Base-by-base conservation (phyloP, 2,888 invertebrate genomes). In the Beris chalybata region DNA sequence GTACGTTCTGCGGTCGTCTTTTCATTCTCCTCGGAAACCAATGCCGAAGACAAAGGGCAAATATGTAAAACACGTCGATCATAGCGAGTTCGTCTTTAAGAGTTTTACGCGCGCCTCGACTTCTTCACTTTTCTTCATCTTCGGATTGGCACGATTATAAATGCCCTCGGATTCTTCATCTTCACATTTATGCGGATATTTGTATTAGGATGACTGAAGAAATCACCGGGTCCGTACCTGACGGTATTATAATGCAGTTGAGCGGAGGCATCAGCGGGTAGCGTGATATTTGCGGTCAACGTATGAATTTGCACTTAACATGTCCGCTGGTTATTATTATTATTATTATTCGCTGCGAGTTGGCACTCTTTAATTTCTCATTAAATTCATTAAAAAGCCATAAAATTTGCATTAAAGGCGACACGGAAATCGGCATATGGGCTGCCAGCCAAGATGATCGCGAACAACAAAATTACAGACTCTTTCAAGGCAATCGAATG, bases 401-500 rank as follows among this genome's bases (percentile, higher is more conserved):
- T 64, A 64, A 64, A 56, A 64, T 64, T 64, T 55, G 55, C 64
- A 64, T 64, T 64, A 64, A 64, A 53, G 61, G 61, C 50, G 61
- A 61, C 61, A 50, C 38, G 47, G 38, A 38, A 54, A 54, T 31
- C 54, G 7, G 54, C 15, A 15, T 12, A 29, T 15, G 50, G 15
- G 9, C 50, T 13, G 9, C 9, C 50, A 15, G 13, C 13, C 47
- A 47, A 47, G 12, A 47, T 50, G 50, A 50, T 15, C 11, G 38
- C 38, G 31, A 11, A 50, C 5, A 61, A 38, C 11, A 48, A 7
- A 15, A 22, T 15, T 22, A 29, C 13, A 43, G 13, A 56, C 38
- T 38, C 5, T 38, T 38, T 38, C 7, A 38, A 38, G 38, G 38
- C 5, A 38, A 38, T 38, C 9, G 38, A 5, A 5, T 7, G 38